These are phyloP conservation scores for Lasius fuliginosus DNA, from an alignment of 2,888 invertebrate species.

Conservation along the genomic window DNA sequence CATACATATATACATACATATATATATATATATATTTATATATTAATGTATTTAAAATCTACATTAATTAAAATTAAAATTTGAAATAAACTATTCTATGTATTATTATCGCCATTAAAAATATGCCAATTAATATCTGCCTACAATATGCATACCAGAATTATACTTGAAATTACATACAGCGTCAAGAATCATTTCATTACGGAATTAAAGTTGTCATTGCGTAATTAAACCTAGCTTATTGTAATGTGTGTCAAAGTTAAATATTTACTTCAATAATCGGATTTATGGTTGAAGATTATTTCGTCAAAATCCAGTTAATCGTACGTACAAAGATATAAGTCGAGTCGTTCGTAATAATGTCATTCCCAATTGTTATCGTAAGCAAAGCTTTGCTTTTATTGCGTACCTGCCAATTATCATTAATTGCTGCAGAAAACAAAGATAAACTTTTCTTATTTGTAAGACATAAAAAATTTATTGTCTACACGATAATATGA, in stretches of 20 bases:
- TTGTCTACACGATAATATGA: not conserved
- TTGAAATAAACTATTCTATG: not conserved
- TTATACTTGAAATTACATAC: not conserved
- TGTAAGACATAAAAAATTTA: not conserved
- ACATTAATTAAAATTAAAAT: not conserved
- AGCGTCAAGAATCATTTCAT: not conserved
- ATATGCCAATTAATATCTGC: not conserved
- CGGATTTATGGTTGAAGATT: not conserved
- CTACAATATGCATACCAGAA: not conserved
- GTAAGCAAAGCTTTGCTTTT: not conserved
- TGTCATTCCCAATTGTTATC: not conserved
- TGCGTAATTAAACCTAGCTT: too few relatives aligned
- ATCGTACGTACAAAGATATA: not conserved
- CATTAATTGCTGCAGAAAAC: not conserved
- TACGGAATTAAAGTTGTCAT: not conserved
- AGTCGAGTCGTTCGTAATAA: not conserved
- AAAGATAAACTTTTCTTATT: not conserved
- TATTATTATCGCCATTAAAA: not conserved
- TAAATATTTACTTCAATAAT: too few relatives aligned
- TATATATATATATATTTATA: too few relatives aligned
- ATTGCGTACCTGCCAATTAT: not conserved
- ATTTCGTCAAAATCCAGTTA: not conserved
- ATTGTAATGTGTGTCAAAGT: too few relatives aligned
- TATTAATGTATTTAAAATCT: not conserved
- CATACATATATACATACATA: too few relatives aligned